These are phyloP conservation scores for Oreotrochilus melanogaster DNA, from an alignment of 2,113 vertebrate genomes.

Conservation along the genomic window DNA sequence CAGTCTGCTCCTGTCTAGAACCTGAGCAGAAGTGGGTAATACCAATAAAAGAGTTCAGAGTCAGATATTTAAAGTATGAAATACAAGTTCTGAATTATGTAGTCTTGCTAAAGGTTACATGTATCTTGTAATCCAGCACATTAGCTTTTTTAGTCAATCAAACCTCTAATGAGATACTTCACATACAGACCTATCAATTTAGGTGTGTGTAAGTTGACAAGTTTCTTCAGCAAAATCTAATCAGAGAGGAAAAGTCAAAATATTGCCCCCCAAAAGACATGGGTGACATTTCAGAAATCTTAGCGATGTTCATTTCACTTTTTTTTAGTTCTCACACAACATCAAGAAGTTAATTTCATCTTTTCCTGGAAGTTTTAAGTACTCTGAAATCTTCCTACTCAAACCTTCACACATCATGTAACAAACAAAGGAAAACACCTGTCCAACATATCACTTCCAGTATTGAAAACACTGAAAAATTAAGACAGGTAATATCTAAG, in stretches of 20 bases:
- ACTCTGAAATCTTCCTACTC: neutral
- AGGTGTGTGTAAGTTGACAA: neutral
- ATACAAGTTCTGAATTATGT: neutral
- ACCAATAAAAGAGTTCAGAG: neutral
- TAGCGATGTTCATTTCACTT: neutral
- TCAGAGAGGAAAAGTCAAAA: neutral
- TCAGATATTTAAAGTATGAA: neutral
- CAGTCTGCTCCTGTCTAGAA: neutral
- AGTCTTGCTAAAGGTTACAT: neutral
- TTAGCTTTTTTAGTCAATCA: neutral
- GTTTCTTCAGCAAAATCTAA: neutral
- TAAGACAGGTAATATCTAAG: neutral
- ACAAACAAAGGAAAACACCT: neutral
- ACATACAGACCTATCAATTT: neutral
- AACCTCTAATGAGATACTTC: neutral
- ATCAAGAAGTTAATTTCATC: neutral
- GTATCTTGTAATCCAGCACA: neutral
- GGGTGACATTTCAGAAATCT: neutral
- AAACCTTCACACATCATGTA: neutral
- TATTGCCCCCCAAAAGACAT: neutral
- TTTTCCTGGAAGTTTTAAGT: neutral
- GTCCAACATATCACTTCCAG: neutral
- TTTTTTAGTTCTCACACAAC: neutral
- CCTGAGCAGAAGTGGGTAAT: neutral
- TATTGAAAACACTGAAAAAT: neutral